Conservation (phyloP, 1,140 invertebrate species). For the Oedothorax gibbosus region DNA sequence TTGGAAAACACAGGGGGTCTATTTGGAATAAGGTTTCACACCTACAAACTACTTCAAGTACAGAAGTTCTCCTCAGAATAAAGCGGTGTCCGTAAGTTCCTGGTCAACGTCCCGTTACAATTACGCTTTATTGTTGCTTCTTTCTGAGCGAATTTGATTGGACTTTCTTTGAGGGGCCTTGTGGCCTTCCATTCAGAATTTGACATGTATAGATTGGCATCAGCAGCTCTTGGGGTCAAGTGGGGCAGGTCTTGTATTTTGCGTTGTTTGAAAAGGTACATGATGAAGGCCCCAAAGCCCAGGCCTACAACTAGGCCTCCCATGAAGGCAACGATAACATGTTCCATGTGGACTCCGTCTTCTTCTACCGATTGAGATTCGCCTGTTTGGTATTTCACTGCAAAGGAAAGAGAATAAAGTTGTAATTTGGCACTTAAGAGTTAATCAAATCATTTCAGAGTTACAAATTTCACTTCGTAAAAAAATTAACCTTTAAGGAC, state of each 20-base stretch:
- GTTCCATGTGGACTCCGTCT: constrained; percentile 55
- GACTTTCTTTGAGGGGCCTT: constrained; percentile 44
- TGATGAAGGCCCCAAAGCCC: constrained; percentile 41
- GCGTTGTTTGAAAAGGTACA: constrained; percentile 57
- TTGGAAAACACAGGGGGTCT: too few species aligned
- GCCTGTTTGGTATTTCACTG: constrained; percentile 30
- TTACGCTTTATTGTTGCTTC: constrained; percentile 53
- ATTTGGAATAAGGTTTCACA: too few species aligned
- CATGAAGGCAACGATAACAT: constrained; percentile 47
- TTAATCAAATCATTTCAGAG: background rate
- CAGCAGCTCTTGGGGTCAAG: constrained; percentile 47
- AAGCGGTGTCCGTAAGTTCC: constrained; percentile 52
- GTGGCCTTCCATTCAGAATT: constrained; percentile 53
- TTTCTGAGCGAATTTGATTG: constrained; percentile 42
- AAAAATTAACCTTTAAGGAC: too few species aligned
- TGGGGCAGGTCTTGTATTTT: constrained; percentile 54
- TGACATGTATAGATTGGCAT: constrained; percentile 60
- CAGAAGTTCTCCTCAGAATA: constrained; percentile 55
- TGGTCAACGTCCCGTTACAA: constrained; percentile 52
- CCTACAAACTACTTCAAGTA: constrained; percentile 14
- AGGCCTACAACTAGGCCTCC: constrained; percentile 45
- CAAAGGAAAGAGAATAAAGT: constrained; percentile 26
- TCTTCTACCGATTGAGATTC: constrained; percentile 45
- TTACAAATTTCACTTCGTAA: too few species aligned
- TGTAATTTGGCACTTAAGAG: background rate